A percentile compares a stretch with the other conserved stretches of the same genome.
Conservation (phyloP, 2,113 vertebrate genomes). For the Tyto alba region DNA sequence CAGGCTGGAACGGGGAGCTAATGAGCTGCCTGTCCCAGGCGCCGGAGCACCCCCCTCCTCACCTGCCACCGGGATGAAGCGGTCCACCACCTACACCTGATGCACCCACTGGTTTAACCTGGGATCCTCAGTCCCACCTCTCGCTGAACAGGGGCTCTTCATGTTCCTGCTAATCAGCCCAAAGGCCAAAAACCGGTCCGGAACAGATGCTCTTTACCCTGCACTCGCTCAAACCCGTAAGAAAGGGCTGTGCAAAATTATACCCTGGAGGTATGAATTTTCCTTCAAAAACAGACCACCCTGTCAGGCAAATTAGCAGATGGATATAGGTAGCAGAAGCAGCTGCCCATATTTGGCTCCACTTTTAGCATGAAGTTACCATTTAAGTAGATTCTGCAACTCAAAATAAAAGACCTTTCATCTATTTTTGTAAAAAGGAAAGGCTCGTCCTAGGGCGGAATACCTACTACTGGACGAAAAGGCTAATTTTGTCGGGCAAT, state of each 20-base stretch:
- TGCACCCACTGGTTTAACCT: constrained; percentile 10
- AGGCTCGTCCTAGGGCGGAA: not conserved
- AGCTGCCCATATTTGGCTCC: not conserved
- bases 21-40: constrained; percentile 66
- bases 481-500: constrained; percentile 60
- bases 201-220: constrained; percentile 14
- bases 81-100: constrained; percentile 1
- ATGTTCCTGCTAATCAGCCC: not conserved
- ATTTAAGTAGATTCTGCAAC: constrained; percentile 21
- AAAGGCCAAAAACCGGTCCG: not conserved
- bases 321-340: constrained; percentile 31
- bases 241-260: constrained; percentile 9
- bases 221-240: not conserved
- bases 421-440: constrained; percentile 23
- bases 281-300: constrained; percentile 33
- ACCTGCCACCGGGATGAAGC: constrained; percentile 8
- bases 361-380: not conserved
- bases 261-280: not conserved
- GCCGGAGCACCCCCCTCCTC: constrained; percentile 39
- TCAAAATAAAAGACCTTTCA: constrained; percentile 31
- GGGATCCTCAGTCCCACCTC: not conserved
- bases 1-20: constrained; percentile 66
- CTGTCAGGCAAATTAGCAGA: constrained; percentile 21
- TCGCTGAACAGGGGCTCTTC: not conserved
- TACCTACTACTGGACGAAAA: constrained; percentile 49